Base-by-base conservation (phyloP, 2,888 invertebrate genomes). In the Acleris cristana region DNA sequence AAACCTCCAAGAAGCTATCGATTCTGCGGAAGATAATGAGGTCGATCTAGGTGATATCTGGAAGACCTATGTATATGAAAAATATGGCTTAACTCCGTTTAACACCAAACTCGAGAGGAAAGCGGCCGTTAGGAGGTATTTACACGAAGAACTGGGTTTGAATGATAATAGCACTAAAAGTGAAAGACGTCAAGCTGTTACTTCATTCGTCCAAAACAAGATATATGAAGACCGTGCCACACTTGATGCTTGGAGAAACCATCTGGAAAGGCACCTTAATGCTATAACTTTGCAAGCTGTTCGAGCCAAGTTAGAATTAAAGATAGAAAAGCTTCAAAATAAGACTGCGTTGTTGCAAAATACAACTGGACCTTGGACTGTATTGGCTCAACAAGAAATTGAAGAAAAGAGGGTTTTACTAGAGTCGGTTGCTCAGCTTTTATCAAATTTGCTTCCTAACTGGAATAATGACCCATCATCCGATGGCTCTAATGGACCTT, bases 31-130 rank as follows among this genome's bases (percentile, higher is more conserved):
- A 68, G 81, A 82, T 34, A 66, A 62, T 2, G 85, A 86, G 66
- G 70, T 87, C n/a, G 89, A 91, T 57, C 72, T 92, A n/a, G 87
- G 88, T 75, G 88, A 90, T 58, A 74, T 92, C 57, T 92, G 89
- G 88, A 87, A 87, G 73, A 80, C 77, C 56, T 85, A 88, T 59
- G 80, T 92, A 12, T 90, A 87, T 70, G 72, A 81, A 40, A 89
- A 88, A 71, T 89, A 89, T 71, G 87, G 86, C 14, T 77, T 92
- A 65, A 80, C 79, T 52, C 71, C 74, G 44, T 72, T 75, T 23
- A 92, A 88, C 66, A 84, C 84, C 2, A 76, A 80, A 16, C 70
- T 87, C 48, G 88, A 88, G 65, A 89, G 84, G 70, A 81, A 85
- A 70, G 76, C 79, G 45, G 89, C 85, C 0, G 62, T 90, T 2